Conservation (phyloP, 2,888 invertebrate genomes). For the Lamellibrachia satsuma region DNA sequence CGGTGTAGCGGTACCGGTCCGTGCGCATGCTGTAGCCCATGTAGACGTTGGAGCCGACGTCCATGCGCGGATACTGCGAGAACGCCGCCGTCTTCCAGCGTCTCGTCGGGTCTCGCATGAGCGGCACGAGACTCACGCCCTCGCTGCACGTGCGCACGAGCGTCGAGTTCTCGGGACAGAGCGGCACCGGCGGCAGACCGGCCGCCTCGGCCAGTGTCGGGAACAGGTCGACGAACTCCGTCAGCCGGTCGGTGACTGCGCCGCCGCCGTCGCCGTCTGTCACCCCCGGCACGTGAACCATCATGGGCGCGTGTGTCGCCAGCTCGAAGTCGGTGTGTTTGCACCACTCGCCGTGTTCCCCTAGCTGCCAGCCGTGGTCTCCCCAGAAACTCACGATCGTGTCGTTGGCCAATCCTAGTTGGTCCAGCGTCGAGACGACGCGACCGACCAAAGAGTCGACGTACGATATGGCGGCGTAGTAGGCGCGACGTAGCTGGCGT, state of each 20-base stretch:
- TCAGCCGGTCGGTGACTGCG: conserved; percentile 21
- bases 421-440: conserved; percentile 31
- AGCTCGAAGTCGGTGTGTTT: conserved; percentile 51
- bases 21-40: conserved; percentile 50
- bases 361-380: conserved; percentile 43
- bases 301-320: conserved; percentile 49
- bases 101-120: conserved; percentile 26
- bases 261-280: conserved; percentile 22
- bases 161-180: conserved; percentile 35
- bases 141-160: conserved; percentile 33
- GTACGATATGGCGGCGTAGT: conserved; percentile 36
- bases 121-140: conserved; percentile 35
- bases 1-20: conserved; percentile 43
- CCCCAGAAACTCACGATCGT: conserved; percentile 40
- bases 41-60: conserved; percentile 41
- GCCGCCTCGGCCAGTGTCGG: conserved; percentile 36
- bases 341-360: conserved; percentile 43
- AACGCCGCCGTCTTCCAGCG: conserved; percentile 37
- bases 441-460: conserved; percentile 36
- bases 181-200: conserved; percentile 29
- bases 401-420: conserved; percentile 33
- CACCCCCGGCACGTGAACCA: conserved; percentile 40
- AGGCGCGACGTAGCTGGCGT: conserved; percentile 36
- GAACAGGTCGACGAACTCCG: conserved; percentile 37
- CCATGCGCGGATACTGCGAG: conserved; percentile 43